Conservation (phyloP, 2,888 invertebrate genomes). For the Eupithecia subumbrata region DNA sequence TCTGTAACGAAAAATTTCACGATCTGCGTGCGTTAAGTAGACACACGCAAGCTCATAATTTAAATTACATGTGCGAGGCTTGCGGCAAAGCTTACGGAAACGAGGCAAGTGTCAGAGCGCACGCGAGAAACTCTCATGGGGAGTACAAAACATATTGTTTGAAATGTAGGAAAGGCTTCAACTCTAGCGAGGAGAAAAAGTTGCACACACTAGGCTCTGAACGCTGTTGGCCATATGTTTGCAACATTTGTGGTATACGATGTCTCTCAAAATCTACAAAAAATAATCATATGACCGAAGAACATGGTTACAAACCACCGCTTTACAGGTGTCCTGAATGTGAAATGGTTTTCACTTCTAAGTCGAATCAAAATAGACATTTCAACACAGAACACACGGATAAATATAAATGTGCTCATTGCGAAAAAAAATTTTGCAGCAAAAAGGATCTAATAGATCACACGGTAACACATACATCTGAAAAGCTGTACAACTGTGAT, state of each 20-base stretch:
- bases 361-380: conserved; percentile 44
- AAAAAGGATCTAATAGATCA: conserved; percentile 33
- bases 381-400: conserved; percentile 47
- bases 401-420: conserved; percentile 37
- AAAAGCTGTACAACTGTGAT: conserved; percentile 38
- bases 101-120: conserved; percentile 33
- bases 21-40: conserved; percentile 39
- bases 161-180: conserved; percentile 39
- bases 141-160: conserved; percentile 33
- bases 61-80: conserved; percentile 41
- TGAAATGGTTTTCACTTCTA: conserved; percentile 46
- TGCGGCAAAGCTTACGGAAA: conserved; percentile 42
- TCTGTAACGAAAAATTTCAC: conserved; percentile 37
- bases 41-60: conserved; percentile 39
- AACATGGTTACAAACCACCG: conserved; percentile 45
- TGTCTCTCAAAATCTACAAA: conserved; percentile 47
- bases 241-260: conserved; percentile 48
- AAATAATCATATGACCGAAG: conserved; percentile 44
- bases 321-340: conserved; percentile 51
- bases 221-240: conserved; percentile 50
- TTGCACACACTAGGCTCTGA: conserved; percentile 45
- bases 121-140: conserved; percentile 33
- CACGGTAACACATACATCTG: conserved; percentile 35
- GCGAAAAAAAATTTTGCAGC: conserved; percentile 37
- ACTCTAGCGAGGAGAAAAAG: conserved; percentile 41